Evolutionary conservation across 2,888 invertebrate species (phyloP).

Genomic region (Ptychoptera albimana): DNA sequence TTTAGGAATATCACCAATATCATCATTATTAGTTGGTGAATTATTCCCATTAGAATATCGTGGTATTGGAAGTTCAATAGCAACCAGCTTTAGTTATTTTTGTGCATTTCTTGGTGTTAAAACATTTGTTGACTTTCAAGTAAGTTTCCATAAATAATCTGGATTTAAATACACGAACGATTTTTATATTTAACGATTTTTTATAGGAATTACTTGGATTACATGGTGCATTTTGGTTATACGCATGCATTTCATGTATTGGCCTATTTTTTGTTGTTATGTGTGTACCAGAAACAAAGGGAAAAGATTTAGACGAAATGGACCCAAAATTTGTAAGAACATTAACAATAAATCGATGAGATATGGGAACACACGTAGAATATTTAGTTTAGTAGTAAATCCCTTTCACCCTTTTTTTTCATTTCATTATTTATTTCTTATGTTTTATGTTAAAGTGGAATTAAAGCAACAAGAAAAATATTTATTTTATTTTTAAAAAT

Average conservation of each 20-base stretch:
- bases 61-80: slow-evolving; percentile 75
- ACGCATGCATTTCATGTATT: slow-evolving; percentile 64
- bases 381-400: slow-evolving; percentile 12
- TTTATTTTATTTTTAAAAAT: too few relatives aligned
- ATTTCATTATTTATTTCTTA: too few relatives aligned
- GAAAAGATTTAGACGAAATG: slow-evolving; percentile 79
- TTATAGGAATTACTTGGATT: slow-evolving; percentile 44
- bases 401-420: too few relatives aligned
- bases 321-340: slow-evolving; percentile 49
- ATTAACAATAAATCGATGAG: slow-evolving; percentile 36
- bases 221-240: slow-evolving; percentile 79
- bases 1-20: slow-evolving; percentile 59
- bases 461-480: too few relatives aligned
- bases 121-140: slow-evolving; percentile 67
- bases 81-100: slow-evolving; percentile 72
- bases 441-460: too few relatives aligned
- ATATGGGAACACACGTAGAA: slow-evolving; percentile 15
- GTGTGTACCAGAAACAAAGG: slow-evolving; percentile 83
- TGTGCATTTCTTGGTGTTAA: slow-evolving; percentile 78
- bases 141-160: slow-evolving; percentile 5
- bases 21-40: slow-evolving; percentile 70
- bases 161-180: slow-evolving; percentile 13
- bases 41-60: slow-evolving; percentile 68
- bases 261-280: slow-evolving; percentile 72
- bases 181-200: too few relatives aligned